These are phyloP conservation scores for Slavum lentiscoides DNA, from an alignment of 2,888 invertebrate species.

Conservation along the genomic window DNA sequence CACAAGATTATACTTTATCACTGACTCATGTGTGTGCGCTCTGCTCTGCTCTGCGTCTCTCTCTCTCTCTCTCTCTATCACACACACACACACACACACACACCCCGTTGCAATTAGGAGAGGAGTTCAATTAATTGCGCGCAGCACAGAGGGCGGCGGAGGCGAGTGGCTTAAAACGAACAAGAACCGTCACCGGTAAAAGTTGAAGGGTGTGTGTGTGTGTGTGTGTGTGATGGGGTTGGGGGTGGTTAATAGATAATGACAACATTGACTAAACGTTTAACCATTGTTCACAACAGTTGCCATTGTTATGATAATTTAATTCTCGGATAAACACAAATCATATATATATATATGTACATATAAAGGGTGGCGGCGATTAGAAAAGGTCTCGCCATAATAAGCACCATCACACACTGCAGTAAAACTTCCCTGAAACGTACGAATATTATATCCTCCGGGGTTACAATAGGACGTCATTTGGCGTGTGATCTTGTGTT, in stretches of 20 bases:
- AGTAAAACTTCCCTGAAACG: background rate
- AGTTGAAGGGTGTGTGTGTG: too few species aligned
- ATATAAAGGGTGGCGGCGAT: conserved; percentile 33
- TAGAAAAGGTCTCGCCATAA: conserved; percentile 36
- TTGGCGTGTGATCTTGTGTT: conserved; percentile 42
- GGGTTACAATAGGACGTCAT: conserved; percentile 42
- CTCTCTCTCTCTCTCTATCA: too few species aligned
- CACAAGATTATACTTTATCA: too few species aligned
- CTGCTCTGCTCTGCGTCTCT: too few species aligned
- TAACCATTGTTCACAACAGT: conserved; percentile 36
- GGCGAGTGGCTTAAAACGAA: too few species aligned
- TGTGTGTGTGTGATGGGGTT: conserved; percentile 25
- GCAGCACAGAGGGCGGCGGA: background rate
- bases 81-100: too few species aligned
- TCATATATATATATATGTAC: background rate
- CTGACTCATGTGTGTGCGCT: too few species aligned
- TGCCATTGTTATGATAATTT: conserved; percentile 53
- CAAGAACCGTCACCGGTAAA: too few species aligned
- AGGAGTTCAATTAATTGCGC: conserved; percentile 28
- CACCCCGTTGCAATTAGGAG: conserved; percentile 26
- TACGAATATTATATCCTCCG: background rate
- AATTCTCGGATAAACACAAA: conserved; percentile 52
- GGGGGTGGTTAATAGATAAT: conserved; percentile 55
- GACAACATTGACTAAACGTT: conserved; percentile 55
- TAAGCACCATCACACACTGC: conserved; percentile 11